Base-by-base conservation (phyloP, 2,797 vertebrate species). In the Gymnoscopelus microlampas region DNA sequence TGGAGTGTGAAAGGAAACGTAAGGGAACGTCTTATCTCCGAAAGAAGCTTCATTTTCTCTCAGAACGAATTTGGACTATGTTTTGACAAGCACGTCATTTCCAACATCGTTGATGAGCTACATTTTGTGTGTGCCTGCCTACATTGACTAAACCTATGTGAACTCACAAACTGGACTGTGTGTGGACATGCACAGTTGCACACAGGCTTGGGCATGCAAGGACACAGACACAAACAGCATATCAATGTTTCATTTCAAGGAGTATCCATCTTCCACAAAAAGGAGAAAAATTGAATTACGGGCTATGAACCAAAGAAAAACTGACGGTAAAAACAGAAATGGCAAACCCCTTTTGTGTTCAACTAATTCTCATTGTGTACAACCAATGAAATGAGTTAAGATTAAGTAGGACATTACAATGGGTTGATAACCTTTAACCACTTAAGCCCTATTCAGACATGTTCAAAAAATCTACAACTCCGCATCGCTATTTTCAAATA, bases 251-350 rank as follows among this genome's bases (percentile, higher is more conserved):
- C 57, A 56, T 14, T 53, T 73, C 26, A 57, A 57, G 71, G 50
- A 66, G 66, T 64, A 51, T 62, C 47, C 13, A 11, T 24, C 47
- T 49, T 4, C 15, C 57, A 53, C 13, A 61, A 66, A 32, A 47
- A 14, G 23, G 63, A 51, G 73, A 3, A 57, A 53, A 77, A 73
- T 76, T 15, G 49, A 74, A 61, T 61, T 63, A 73, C 62, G 80
- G 84, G 87, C 92, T 91, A 79, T 23, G 53, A 91, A 89, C 93
- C 92, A 94, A 94, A 94, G 88, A 89, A 29, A 47, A 66, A 61
- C 62, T 15, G 19, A 68, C n/a, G 55, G 50, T 58, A 63, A 76
- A 67, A 71, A 71, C 47, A 12, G 29, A 67, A 48, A 35, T 8
- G 10, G 58, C 29, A 29, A 9, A 48, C 59, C 19, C 8, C 13